Evolutionary conservation across 2,113 vertebrate genomes (phyloP).

Genomic region (Chionodraco myersi): DNA sequence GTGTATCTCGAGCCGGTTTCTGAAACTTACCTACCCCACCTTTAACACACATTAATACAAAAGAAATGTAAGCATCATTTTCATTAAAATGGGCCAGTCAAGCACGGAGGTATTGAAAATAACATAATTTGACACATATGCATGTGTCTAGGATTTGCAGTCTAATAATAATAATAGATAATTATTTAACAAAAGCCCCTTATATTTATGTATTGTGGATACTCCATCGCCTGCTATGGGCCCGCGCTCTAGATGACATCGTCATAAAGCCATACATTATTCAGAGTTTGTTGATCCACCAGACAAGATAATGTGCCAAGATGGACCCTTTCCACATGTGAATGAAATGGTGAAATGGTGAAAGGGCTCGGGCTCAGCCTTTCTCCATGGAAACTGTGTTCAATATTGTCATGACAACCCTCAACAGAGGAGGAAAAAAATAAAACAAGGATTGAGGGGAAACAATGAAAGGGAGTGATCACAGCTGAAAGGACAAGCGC

Average conservation of each 20-base stretch:
- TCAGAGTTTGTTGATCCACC: conserved; percentile 18
- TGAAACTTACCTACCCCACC: too few relatives aligned
- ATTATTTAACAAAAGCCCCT: background rate
- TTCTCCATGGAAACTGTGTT: conserved; percentile 86
- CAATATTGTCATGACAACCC: conserved; percentile 85
- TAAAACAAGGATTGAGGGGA: conserved; percentile 56
- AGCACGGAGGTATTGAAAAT: background rate
- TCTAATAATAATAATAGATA: background rate
- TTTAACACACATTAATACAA: too few relatives aligned
- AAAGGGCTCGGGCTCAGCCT: conserved; percentile 66
- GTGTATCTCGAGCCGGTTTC: too few relatives aligned
- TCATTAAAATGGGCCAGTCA: too few relatives aligned
- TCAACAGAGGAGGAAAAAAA: conserved; percentile 67
- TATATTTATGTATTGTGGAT: conserved; percentile 8
- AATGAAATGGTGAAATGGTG: conserved; percentile 60
- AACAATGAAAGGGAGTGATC: conserved; percentile 63
- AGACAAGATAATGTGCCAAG: conserved; percentile 41
- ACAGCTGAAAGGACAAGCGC: conserved; percentile 56
- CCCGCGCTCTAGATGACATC: background rate
- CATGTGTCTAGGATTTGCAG: background rate
- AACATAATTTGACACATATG: conserved; percentile 1
- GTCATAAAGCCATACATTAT: conserved; percentile 3
- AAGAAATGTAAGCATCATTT: too few relatives aligned
- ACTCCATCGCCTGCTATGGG: background rate
- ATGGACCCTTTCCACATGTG: conserved; percentile 37